Percentiles rank a stretch among this genome's conserved stretches.
These are phyloP conservation scores for Leptestheria dahalacensis DNA, from an alignment of 1,140 invertebrate species.

Conservation along the genomic window DNA sequence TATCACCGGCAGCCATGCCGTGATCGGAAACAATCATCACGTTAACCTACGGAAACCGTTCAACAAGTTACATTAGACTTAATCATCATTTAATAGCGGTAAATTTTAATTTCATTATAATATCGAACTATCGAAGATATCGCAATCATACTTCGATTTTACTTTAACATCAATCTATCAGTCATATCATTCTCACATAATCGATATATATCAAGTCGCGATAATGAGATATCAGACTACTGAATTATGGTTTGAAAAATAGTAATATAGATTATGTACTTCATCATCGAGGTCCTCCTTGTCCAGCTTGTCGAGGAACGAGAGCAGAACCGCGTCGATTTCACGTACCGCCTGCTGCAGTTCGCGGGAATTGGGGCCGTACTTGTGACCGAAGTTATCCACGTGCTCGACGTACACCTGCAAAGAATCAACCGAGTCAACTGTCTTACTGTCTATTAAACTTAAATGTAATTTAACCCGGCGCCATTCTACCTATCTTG, in stretches of 20 bases:
- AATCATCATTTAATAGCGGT: too few species aligned
- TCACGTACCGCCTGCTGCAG: conserved; percentile 13
- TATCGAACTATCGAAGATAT: too few species aligned
- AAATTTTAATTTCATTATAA: too few species aligned
- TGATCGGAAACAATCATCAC: conserved; percentile 19
- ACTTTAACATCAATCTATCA: too few species aligned
- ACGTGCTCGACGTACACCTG: conserved; percentile 16
- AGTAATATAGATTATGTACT: not conserved
- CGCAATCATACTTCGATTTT: too few species aligned
- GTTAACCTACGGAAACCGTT: conserved; percentile 14
- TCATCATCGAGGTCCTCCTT: conserved; percentile 10
- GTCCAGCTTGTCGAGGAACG: conserved; percentile 3
- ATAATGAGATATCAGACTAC: not conserved
- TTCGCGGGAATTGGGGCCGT: conserved; percentile 13
- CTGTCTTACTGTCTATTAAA: too few species aligned
- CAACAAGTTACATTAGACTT: not conserved
- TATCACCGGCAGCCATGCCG: conserved; percentile 13
- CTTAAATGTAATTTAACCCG: too few species aligned
- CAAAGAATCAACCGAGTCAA: not conserved
- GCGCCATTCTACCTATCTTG: too few species aligned
- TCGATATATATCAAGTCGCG: too few species aligned
- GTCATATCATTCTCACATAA: too few species aligned
- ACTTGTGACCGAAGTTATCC: conserved; percentile 16
- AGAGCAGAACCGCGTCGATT: conserved; percentile 10
- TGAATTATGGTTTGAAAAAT: not conserved